These are phyloP conservation scores for Listronotus oregonensis DNA, from an alignment of 1,140 invertebrate genomes.

Conservation along the genomic window DNA sequence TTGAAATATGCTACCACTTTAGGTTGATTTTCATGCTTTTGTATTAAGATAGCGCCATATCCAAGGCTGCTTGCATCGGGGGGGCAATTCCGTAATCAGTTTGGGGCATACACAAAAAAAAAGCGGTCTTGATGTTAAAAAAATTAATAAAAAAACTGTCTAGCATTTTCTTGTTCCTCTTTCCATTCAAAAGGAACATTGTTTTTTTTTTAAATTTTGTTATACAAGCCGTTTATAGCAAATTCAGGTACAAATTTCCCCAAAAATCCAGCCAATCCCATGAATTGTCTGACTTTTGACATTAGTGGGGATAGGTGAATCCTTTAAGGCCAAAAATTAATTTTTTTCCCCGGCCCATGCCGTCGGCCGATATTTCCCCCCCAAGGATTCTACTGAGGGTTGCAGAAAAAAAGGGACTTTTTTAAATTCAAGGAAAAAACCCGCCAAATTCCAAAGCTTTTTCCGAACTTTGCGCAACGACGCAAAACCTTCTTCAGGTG, in stretches of 20 bases:
- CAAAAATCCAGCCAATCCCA: too few relatives aligned
- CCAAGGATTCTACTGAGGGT: background rate
- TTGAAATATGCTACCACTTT: constrained; percentile 33
- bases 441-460: background rate
- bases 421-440: background rate
- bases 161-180: constrained; percentile 36
- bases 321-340: background rate
- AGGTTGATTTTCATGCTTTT: constrained; percentile 36
- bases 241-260: background rate
- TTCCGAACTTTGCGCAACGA: background rate
- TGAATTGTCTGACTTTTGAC: background rate
- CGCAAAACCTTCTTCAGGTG: too few relatives aligned
- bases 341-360: background rate
- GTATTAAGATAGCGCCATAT: constrained; percentile 49
- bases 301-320: background rate
- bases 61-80: constrained; percentile 46
- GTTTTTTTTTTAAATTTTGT: constrained; percentile 1
- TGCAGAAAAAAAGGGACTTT: background rate
- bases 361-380: constrained; percentile 16
- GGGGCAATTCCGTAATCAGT: constrained; percentile 46
- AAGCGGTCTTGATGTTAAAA: constrained; percentile 7
- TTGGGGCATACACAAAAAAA: constrained; percentile 6
- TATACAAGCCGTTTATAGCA: constrained; percentile 2
- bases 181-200: constrained; percentile 11
- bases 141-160: constrained; percentile 26